Conservation (phyloP, 2,113 vertebrate genomes). For the Pseudonaja textilis region DNA sequence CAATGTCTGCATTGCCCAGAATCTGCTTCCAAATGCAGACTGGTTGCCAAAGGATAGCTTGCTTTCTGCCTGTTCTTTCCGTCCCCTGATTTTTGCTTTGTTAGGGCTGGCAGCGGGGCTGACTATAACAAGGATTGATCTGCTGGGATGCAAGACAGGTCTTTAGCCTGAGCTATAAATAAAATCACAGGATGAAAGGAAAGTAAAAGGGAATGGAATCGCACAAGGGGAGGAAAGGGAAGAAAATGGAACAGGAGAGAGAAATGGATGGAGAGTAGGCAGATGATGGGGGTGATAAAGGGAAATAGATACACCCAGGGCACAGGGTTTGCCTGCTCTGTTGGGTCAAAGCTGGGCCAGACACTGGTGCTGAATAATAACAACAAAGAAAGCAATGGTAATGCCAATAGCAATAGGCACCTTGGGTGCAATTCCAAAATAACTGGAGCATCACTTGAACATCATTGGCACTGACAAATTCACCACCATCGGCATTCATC, state of each 20-base stretch:
- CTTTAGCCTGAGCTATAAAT: constrained; percentile 47
- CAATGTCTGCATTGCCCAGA: not conserved
- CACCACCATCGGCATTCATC: too few relatives aligned
- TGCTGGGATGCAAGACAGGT: constrained; percentile 42
- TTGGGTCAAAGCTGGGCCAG: not conserved
- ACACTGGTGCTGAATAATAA: not conserved
- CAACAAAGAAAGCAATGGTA: not conserved
- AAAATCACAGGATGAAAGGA: constrained; percentile 41
- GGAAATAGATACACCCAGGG: too few relatives aligned
- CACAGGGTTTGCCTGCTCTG: not conserved
- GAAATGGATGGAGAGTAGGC: not conserved
- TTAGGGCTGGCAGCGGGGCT: constrained; percentile 45
- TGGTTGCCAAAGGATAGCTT: constrained; percentile 28
- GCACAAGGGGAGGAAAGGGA: not conserved
- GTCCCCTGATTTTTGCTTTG: constrained; percentile 49
- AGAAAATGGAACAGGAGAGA: not conserved
- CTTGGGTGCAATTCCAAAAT: not conserved
- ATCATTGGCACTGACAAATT: not conserved
- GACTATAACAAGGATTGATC: constrained; percentile 42
- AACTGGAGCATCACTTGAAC: not conserved
- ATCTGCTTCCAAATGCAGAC: constrained; percentile 37
- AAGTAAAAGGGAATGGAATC: constrained; percentile 25
- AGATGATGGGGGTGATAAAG: not conserved
- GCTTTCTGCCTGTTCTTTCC: constrained; percentile 51
- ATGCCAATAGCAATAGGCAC: not conserved